Percentiles rank a stretch among this genome's conserved stretches.
Evolutionary conservation across 2,888 invertebrate genomes (phyloP).

Genomic region (Cyrtodaria siliqua): DNA sequence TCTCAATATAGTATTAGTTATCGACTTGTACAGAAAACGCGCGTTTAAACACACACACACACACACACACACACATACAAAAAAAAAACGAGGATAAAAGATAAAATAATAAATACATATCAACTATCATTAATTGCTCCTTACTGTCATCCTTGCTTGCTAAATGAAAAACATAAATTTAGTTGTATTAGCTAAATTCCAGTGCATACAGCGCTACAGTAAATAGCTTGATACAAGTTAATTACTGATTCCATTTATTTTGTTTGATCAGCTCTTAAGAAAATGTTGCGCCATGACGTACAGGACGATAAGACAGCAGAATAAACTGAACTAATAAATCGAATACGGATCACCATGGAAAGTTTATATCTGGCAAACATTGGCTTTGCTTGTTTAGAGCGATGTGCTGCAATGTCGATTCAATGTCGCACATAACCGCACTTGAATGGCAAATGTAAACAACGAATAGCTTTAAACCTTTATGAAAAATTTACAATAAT

Average conservation of each 20-base stretch:
- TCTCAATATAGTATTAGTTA: too few relatives aligned
- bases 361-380: conserved; percentile 31
- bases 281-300: conserved; percentile 16
- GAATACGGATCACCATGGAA: conserved; percentile 24
- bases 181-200: conserved; percentile 23
- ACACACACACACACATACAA: too few relatives aligned
- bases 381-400: conserved; percentile 12
- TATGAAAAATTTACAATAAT: conserved; percentile 40
- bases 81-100: too few relatives aligned
- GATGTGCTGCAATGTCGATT: conserved; percentile 7
- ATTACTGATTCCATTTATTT: conserved; percentile 37
- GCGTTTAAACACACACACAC: too few relatives aligned
- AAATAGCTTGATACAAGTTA: conserved; percentile 49
- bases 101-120: too few relatives aligned
- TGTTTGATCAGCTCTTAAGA: conserved; percentile 35
- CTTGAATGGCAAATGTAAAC: conserved; percentile 50
- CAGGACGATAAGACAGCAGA: conserved; percentile 33
- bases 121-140: too few relatives aligned
- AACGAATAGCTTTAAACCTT: conserved; percentile 47
- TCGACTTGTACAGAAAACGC: too few relatives aligned
- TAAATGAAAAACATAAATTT: background rate
- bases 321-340: conserved; percentile 23
- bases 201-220: conserved; percentile 19
- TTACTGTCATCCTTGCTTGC: too few relatives aligned
- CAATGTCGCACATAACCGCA: conserved; percentile 41